Conservation (phyloP, 2,888 invertebrate species). For the Tetanocera ferruginea region DNA sequence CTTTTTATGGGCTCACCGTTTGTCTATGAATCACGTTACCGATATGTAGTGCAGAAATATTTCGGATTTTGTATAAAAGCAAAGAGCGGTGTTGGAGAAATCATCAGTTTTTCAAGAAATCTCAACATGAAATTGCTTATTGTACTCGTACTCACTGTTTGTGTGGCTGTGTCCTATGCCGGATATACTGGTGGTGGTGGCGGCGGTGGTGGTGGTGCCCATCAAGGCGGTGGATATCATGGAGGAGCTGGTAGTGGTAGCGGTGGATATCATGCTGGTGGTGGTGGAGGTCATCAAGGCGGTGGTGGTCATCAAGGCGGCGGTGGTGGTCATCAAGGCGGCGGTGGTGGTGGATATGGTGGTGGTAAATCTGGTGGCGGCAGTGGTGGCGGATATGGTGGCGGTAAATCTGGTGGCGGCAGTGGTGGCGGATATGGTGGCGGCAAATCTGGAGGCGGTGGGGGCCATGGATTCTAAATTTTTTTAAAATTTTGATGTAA, state of each 20-base stretch:
- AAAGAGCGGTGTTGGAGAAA: not conserved
- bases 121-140: constrained; percentile 56
- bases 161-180: constrained; percentile 54
- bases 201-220: too few species aligned
- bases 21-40: not conserved
- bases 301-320: constrained; percentile 35
- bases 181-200: constrained; percentile 51
- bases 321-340: constrained; percentile 34
- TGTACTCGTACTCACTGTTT: constrained; percentile 57
- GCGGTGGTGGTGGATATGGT: constrained; percentile 18
- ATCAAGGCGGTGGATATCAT: constrained; percentile 44
- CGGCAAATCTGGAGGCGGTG: constrained; percentile 38
- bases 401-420: not conserved
- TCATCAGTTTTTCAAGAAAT: constrained; percentile 33
- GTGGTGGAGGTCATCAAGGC: too few species aligned
- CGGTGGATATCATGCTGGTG: constrained; percentile 34
- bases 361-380: constrained; percentile 23
- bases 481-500: too few species aligned
- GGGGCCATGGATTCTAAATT: constrained; percentile 13
- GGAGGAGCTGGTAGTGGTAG: constrained; percentile 40
- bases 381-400: constrained; percentile 21
- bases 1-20: not conserved
- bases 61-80: constrained; percentile 44
- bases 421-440: constrained; percentile 16
- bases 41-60: too few species aligned